Evolutionary conservation across 2,113 vertebrate genomes (phyloP), one percentile per base, ranked within the genome.

Genomic region (Phalacrocorax aristotelis): DNA sequence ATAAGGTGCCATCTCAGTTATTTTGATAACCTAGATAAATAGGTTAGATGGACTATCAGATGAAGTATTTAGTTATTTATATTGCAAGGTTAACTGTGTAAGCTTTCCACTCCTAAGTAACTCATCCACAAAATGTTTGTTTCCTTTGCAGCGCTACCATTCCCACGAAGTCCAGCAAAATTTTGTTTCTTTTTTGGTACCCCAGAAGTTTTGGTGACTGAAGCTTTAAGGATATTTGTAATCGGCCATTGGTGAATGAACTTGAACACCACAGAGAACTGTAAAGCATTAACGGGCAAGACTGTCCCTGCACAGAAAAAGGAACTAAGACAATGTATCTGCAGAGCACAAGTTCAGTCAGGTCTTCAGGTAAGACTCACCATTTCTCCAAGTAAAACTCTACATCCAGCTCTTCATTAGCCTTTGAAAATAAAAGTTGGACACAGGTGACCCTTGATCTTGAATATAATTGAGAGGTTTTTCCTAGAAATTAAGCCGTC

Each of bases 311-410:
- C 40, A 69, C 23, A 82, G 52, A 75, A 84, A 84, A 74, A 48
- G 10, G 7, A 62, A 70, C 11, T 38, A 78, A 76, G 40, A 69
- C 8, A 85, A 36, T 1, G 1, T 3, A 68, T 64, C 22, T 34
- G 13, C 46, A 90, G 44, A 83, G n/a, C 32, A 21, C 7, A 34
- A 57, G 22, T 69, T 62, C 38, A 79, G 58, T 46, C 36, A 91
- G 16, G 18, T 82, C 22, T 66, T 81, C 57, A 69, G 13, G n/a
- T 55, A 82, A 58, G 40, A 97, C 98, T 98, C 84, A 98, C 98
- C 98, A 97, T 90, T 98, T 97, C 71, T 98, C 96, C 87, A 98
- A 85, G 76, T 93, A 75, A 89, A 98, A 98, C 82, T 98, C 98
- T 55, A 98, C 97, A 42, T 98, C 97, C 87, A 98, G 94, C 78